Percentiles rank a stretch among this genome's conserved stretches.
These are phyloP conservation scores for Empidonax alnorum DNA, from an alignment of 2,113 vertebrate genomes.

Conservation along the genomic window DNA sequence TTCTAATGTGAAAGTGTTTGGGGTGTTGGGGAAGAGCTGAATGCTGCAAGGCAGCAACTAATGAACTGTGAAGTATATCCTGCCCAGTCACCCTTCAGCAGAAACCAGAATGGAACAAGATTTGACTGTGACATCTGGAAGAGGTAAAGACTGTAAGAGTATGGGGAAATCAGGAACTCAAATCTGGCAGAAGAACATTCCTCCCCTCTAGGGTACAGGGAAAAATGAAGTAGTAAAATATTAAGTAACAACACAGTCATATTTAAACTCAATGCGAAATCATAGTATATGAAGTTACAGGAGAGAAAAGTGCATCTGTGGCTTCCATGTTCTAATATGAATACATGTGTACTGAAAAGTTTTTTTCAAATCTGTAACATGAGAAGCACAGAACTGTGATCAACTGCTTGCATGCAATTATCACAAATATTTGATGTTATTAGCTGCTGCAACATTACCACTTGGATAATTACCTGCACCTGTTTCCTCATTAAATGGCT, in stretches of 20 bases:
- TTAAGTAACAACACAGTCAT: not conserved
- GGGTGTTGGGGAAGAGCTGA: not conserved
- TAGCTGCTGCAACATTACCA: constrained; percentile 57
- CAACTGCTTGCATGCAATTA: constrained; percentile 37
- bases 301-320: not conserved
- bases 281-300: not conserved
- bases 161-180: not conserved
- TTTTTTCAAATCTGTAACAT: not conserved
- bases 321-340: not conserved
- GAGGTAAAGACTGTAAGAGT: not conserved
- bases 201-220: not conserved
- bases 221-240: not conserved
- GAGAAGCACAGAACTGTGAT: not conserved
- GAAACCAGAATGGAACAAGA: not conserved
- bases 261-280: not conserved
- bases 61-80: not conserved
- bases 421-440: constrained; percentile 59
- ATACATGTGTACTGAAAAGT: not conserved
- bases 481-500: constrained; percentile 50
- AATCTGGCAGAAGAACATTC: not conserved
- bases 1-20: not conserved
- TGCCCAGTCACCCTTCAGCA: not conserved
- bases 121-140: not conserved
- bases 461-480: constrained; percentile 57
- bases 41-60: not conserved